These are phyloP conservation scores for Acleris cristana DNA, from an alignment of 2,888 invertebrate species.

Conservation along the genomic window DNA sequence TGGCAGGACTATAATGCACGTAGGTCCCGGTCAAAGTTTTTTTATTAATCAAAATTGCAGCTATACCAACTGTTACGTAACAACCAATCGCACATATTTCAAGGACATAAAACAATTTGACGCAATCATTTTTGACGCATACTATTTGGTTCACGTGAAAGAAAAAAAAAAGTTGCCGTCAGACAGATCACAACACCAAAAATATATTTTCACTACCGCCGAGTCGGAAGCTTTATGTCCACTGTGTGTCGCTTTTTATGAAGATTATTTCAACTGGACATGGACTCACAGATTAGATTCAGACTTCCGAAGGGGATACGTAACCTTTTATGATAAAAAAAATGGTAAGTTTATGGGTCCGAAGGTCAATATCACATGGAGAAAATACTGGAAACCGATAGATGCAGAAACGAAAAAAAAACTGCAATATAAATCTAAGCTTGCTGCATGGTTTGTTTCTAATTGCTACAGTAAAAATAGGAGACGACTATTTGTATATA, in stretches of 20 bases:
- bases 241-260: background rate
- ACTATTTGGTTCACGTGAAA: background rate
- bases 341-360: background rate
- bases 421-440: background rate
- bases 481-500: background rate
- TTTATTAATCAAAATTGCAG: background rate
- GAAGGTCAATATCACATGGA: background rate
- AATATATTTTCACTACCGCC: background rate
- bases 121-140: background rate
- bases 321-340: background rate
- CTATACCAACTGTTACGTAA: background rate
- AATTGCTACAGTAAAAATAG: background rate
- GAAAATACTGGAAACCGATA: background rate
- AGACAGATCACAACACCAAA: background rate
- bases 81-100: background rate
- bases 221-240: background rate
- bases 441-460: background rate
- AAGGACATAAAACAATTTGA: background rate
- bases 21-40: background rate
- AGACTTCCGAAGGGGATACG: background rate
- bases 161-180: background rate
- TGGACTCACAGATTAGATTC: background rate
- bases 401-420: background rate
- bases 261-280: background rate
- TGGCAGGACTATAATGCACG: background rate